Evolutionary conservation across 2,113 vertebrate species (phyloP), one percentile per base, ranked within the genome.

Genomic region (Tiliqua scincoides): DNA sequence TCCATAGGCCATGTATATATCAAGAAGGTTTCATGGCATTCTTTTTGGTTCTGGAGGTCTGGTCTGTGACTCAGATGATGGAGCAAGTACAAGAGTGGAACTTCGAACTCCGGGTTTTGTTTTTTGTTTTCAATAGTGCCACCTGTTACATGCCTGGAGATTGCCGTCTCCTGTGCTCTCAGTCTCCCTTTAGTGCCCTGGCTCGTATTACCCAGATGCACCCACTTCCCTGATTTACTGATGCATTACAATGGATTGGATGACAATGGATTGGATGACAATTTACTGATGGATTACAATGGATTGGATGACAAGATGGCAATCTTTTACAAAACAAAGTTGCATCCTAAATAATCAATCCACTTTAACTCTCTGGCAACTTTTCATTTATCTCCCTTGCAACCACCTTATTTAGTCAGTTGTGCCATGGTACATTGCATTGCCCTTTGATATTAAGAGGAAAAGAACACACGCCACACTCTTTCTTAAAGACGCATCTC

Each of bases 401-500:
- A 71, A 75, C 20, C 20, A 68, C 63, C 57, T 6, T 52, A 7
- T 8, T 20, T 30, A 59, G 27, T 2, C 11, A 18, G 2, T 6
- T 27, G 37, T 75, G 59, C 59, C 30, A 48, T 63, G 82, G 35
- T 43, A 5, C 21, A 8, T 89, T 73, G 6, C 25, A 82, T 79
- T 48, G 18, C 1, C 67, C n/a, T 63, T 48, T 27, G 62, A 7
- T 52, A 78, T 11, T 82, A 80, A 27, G 79, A 35, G 4, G 32
- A 9, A 65, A 83, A 57, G 32, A 71, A 0, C 8, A 57, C n/a
- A 0, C 0, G 20, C 21, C 1, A 72, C 35, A 23, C 30, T 3
- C n/a, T 82, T 67, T 54, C 74, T 85, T 57, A 57, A 77, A 84
- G 82, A 85, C 76, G 61, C n/a, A 67, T 85, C 40, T 32, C n/a